Evolutionary conservation across 2,888 invertebrate genomes (phyloP), one percentile per base, ranked within the genome.

Genomic region (Steinernema carpocapsae): DNA sequence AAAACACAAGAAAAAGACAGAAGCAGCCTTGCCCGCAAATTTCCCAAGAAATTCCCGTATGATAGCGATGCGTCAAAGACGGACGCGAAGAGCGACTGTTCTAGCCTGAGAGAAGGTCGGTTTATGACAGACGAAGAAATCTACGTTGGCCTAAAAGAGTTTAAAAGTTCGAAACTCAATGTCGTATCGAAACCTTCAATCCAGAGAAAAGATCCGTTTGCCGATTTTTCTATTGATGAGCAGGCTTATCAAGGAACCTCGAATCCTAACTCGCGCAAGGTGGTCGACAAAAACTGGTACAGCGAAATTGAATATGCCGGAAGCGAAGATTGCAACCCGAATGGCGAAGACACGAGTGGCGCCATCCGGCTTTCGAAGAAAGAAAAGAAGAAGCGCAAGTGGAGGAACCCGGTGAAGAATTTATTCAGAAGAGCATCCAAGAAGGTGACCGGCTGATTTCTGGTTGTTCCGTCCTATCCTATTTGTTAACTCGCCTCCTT

Each of bases 351-450:
- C 10, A 37, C 37, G 37, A 37, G 37, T 37, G 10, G 37, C 37
- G 10, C 37, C 10, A 10, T 10, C 10, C 37, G 10, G 37, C 37
- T 37, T 3, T 37, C 10, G 10, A 10, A 37, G 7, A 64, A 6
- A 32, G n/a, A 29, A 17, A 29, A 26, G 3, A 32, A 64, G 26
- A 10, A 12, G 32, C 26, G 32, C 2, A 64, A 32, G 32, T 29
- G 64, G 37, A 29, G 32, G 64, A 37, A 26, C n/a, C 29, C 64
- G 1, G 29, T 64, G 64, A 64, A 32, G 37, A 64, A 64, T 4
- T n/a, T 64, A 4, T 64, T 64, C 32, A 4, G 29, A 32, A 26
- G 32, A 2, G 7, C 52, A 2, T 52, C 37, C 37, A 37, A 37
- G 37, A 37, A 37, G 10, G 37, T 10, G 37, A 37, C 3, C 37